Base-by-base conservation (phyloP, 2,888 invertebrate species). In the Aporophyla nigra region DNA sequence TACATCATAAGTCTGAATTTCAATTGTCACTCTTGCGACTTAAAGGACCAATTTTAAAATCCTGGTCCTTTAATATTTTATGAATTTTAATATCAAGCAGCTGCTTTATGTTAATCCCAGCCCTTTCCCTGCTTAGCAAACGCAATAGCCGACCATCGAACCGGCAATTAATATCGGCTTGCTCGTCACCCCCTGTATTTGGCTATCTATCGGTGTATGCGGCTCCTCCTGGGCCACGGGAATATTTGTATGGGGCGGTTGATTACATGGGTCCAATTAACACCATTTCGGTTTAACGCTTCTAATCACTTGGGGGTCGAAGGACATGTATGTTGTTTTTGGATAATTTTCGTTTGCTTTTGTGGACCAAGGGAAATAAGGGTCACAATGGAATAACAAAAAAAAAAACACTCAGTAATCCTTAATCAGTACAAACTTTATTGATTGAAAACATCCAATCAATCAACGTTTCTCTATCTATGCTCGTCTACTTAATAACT, bases 241-340 rank as follows among this genome's bases (percentile, higher is more conserved):
- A 16, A 65, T 84, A 69, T 80, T 84, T 83, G 83, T 80, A 72
- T 72, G 73, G 71, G 62, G 65, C 58, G 72, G 79, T 69, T 84
- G 66, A 80, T 82, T 79, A 79, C 84, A 84, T 58, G 80, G 61
- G 66, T 70, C 68, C 71, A 76, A 83, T 83, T 80, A 80, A 74
- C 54, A 74, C 51, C 76, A 80, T 71, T 82, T 83, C 71, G 66
- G 76, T 72, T 76, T 84, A 76, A 76, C 69, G 84, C 62, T 33
- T 80, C 51, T 71, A 61, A 83, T 74, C 80, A 80, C 65, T 76
- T 74, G 54, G 54, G 54, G 71, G 51, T 58, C 33, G 53, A 71
- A 74, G 74, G 74, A 54, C 73, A 40, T 71, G 68, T 65, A 46
- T 80, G 71, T 80, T 80, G 76, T 84, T 80, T 80, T 84, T 72